Percentiles rank a stretch among this genome's conserved stretches.
Evolutionary conservation across 2,888 invertebrate genomes (phyloP).

Genomic region (Apomyelois bistriatella): DNA sequence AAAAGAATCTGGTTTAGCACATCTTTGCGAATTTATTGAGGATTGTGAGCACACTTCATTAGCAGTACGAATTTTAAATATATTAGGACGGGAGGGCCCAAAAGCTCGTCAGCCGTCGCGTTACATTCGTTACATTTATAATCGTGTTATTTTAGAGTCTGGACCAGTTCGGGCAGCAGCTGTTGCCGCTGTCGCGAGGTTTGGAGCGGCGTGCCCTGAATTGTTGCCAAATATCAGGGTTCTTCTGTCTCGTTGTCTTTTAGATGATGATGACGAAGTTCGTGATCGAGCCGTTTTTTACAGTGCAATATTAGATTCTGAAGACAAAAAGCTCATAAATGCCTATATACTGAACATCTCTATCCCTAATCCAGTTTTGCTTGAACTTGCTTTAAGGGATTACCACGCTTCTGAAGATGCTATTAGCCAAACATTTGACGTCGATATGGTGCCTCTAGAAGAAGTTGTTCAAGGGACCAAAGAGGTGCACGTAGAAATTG

Average conservation of each 20-base stretch:
- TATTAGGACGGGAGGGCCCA: slow-evolving; percentile 98
- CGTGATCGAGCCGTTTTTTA: slow-evolving; percentile 98
- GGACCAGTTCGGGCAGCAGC: slow-evolving; percentile 98
- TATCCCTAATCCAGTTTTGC: slow-evolving; percentile 91
- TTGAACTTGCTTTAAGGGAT: slow-evolving; percentile 92
- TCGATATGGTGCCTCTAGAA: slow-evolving; percentile 90
- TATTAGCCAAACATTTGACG: slow-evolving; percentile 87
- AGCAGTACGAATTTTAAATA: slow-evolving; percentile 96
- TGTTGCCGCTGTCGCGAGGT: slow-evolving; percentile 97
- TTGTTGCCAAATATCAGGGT: slow-evolving; percentile 85
- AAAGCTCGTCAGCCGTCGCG: slow-evolving; percentile 95
- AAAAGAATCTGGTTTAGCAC: slow-evolving; percentile 97
- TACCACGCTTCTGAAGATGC: slow-evolving; percentile 86
- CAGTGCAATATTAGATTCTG: slow-evolving; percentile 88
- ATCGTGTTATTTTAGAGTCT: slow-evolving; percentile 96
- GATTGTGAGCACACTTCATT: slow-evolving; percentile 99
- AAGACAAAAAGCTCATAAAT: slow-evolving; percentile 84
- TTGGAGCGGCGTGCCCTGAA: slow-evolving; percentile 94
- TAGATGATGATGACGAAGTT: slow-evolving; percentile 99
- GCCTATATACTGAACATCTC: slow-evolving; percentile 88
- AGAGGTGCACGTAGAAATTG: slow-evolving; percentile 83
- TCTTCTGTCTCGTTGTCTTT: slow-evolving; percentile 90
- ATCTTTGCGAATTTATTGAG: slow-evolving; percentile 99
- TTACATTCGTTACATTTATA: slow-evolving; percentile 91
- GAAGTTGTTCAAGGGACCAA: slow-evolving; percentile 92